Evolutionary conservation across 2,113 vertebrate species (phyloP), one percentile per base, ranked within the genome.

Genomic region (Phylloscopus trochilus): DNA sequence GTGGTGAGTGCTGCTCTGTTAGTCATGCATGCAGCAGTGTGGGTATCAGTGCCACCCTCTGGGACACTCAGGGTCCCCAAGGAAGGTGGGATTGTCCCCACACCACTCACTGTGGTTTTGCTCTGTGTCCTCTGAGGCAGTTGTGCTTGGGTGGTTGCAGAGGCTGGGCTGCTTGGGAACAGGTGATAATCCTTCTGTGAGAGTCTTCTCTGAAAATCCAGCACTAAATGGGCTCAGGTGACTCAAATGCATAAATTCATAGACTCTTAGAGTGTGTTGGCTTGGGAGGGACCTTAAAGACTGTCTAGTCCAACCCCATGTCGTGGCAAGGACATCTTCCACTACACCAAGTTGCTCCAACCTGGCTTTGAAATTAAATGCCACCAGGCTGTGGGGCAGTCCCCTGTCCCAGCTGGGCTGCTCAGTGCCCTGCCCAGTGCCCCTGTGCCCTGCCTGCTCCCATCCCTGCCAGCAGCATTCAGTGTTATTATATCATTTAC

Each of bases 401-500:
- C 27, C 49, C 44, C 53, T n/a, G 68, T 46, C 26, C 44, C 31
- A 62, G 51, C 63, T 46, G 60, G 89, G 70, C 85, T 75, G 26
- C 41, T 14, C 17, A 20, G 79, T 56, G 60, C 63, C 59, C 41
- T 22, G 67, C 52, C 51, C 43, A 11, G n/a, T 41, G 39, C 56
- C 52, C 47, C 56, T 5, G 0, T 3, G 5, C 51, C 80, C 59
- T 49, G 82, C 70, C 89, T 35, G 13, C 72, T 77, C 9, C 94
- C 85, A 22, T 69, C 92, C 88, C 72, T 56, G 43, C 23, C 5
- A 1, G 74, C 91, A 64, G 87, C 55, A 2, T 24, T 79, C 20
- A 0, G 1, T 63, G 89, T 26, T 84, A 26, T 80, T 74, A 10
- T 81, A 89, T 96, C 94, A n/a, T 89, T 95, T 94, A 63, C 83